phyloP scores from a whole-genome alignment of 1,140 invertebrate genomes.

The Drosophila mojavensis region DNA sequence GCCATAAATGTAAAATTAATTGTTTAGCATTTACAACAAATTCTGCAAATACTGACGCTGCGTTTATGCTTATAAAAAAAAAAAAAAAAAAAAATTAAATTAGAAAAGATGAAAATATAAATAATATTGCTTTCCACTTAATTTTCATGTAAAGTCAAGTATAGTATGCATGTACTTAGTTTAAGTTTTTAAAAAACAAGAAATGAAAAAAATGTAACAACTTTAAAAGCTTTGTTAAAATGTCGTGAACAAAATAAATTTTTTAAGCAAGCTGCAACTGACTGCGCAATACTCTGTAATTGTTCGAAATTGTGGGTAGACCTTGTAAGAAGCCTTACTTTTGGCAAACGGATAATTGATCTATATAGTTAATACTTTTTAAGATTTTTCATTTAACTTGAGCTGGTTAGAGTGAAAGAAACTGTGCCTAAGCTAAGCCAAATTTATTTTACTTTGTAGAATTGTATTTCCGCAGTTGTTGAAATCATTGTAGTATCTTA shows the following conservation, averaged over 20 bases:
- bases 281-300: not conserved
- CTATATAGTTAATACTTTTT: too few species aligned
- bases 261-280: not conserved
- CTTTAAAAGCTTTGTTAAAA: conserved; percentile 49
- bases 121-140: conserved; percentile 23
- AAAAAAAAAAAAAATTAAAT: conserved; percentile 1
- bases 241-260: conserved; percentile 31
- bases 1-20: conserved; percentile 33
- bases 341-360: too few species aligned
- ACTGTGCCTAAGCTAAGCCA: too few species aligned
- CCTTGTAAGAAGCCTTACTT: too few species aligned
- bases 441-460: too few species aligned
- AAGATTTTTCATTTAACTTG: too few species aligned
- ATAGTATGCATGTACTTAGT: conserved; percentile 67
- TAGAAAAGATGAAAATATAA: not conserved
- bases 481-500: too few species aligned
- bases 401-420: too few species aligned
- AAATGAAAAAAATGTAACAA: conserved; percentile 8
- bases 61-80: conserved; percentile 33
- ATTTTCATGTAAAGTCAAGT: conserved; percentile 27
- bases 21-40: conserved; percentile 32
- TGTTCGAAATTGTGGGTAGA: too few species aligned
- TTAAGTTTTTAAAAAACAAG: conserved; percentile 32
- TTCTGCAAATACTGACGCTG: conserved; percentile 30
- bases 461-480: too few species aligned